Percentiles rank a stretch among this genome's conserved stretches.
These are phyloP conservation scores for Ameiurus melas DNA, from an alignment of 2,113 vertebrate genomes.

Conservation along the genomic window DNA sequence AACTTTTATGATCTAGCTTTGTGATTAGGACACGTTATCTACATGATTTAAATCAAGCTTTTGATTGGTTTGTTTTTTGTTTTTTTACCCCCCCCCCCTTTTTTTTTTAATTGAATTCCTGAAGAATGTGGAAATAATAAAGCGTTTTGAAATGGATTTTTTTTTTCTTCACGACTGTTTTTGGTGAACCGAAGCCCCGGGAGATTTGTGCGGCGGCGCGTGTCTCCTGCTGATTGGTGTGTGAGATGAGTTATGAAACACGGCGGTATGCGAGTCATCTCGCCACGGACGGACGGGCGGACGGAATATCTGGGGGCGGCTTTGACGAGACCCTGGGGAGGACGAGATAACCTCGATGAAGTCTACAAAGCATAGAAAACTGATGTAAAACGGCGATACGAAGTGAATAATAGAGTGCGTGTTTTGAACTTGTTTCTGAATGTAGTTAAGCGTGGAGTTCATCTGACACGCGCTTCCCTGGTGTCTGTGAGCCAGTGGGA, in stretches of 20 bases:
- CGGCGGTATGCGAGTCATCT: background rate
- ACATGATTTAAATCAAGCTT: background rate
- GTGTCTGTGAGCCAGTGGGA: constrained; percentile 27
- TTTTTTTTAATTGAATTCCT: no score
- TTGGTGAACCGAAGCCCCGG: constrained; percentile 31
- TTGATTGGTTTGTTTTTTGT: no score
- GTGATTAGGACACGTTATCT: background rate
- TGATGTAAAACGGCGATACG: background rate
- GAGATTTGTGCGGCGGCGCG: constrained; percentile 8
- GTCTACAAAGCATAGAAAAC: background rate
- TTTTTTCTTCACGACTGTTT: constrained; percentile 30
- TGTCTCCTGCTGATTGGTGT: constrained; percentile 27
- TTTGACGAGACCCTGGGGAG: background rate
- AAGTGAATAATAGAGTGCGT: no score
- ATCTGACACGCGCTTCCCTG: constrained; percentile 26
- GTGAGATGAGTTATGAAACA: background rate
- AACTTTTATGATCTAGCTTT: background rate
- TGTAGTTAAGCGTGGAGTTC: background rate
- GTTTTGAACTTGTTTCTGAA: background rate
- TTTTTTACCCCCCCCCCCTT: no score
- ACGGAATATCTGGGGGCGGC: constrained; percentile 23
- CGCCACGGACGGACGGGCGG: background rate
- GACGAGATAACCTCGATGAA: background rate
- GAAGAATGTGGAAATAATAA: constrained; percentile 44
- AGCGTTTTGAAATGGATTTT: constrained; percentile 17